Percentiles rank a stretch among this genome's conserved stretches.
These are phyloP conservation scores for Epizoanthus illoricatus DNA, from an alignment of 92 coral and sea anemone genomes.

Conservation along the genomic window DNA sequence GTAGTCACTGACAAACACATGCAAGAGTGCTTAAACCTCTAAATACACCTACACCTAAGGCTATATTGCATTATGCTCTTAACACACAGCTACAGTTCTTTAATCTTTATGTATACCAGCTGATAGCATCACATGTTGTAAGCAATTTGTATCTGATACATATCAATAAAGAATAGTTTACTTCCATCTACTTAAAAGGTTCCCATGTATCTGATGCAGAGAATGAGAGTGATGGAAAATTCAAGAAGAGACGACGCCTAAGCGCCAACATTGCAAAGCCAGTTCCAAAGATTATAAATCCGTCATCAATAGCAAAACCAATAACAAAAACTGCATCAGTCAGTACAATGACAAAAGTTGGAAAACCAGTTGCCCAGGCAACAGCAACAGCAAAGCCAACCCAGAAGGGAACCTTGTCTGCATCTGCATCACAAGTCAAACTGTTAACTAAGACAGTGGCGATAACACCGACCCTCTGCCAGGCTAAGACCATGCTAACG, in stretches of 20 bases:
- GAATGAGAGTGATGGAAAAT: conserved; percentile 71
- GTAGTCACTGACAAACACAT: no score
- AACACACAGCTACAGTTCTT: no score
- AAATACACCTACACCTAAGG: no score
- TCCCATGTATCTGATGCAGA: conserved; percentile 65
- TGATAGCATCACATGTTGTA: no score
- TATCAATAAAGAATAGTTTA: no score
- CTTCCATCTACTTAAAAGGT: background rate
- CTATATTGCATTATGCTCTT: no score
- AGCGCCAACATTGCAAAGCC: conserved; percentile 75
- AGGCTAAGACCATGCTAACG: conserved; percentile 76
- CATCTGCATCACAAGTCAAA: conserved; percentile 84
- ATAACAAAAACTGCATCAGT: conserved; percentile 69
- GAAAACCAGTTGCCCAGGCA: conserved; percentile 60
- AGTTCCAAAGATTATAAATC: conserved; percentile 63
- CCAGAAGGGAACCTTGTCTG: conserved; percentile 65
- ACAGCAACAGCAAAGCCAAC: conserved; percentile 59
- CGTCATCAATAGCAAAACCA: conserved; percentile 71
- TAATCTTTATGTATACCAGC: no score
- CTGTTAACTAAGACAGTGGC: conserved; percentile 85
- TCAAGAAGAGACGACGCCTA: conserved; percentile 68
- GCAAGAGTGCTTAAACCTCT: no score
- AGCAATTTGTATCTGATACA: no score
- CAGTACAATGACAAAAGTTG: conserved; percentile 89
- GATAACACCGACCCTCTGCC: conserved; percentile 73